Conservation (phyloP, 2,888 invertebrate genomes). For the Nudaria mundana region DNA sequence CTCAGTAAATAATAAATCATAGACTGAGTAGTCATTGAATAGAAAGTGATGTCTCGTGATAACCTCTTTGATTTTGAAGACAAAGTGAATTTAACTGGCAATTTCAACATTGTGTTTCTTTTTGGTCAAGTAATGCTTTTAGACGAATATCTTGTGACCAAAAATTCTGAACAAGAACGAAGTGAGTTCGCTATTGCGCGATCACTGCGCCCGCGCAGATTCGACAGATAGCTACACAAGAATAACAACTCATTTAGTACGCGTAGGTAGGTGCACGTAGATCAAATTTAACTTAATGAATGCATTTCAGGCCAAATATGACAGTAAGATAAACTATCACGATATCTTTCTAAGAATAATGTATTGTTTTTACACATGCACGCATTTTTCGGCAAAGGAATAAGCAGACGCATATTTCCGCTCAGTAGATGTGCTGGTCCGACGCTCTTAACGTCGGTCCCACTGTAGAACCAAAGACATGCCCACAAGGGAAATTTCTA, state of each 20-base stretch:
- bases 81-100: background rate
- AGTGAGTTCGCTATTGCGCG: conserved; percentile 20
- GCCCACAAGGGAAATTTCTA: too few species aligned
- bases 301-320: conserved; percentile 31
- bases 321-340: conserved; percentile 17
- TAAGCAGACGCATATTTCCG: too few species aligned
- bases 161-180: conserved; percentile 29
- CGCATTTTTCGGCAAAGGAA: conserved; percentile 22
- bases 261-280: conserved; percentile 34
- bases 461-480: too few species aligned
- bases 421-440: too few species aligned
- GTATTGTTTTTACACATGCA: conserved; percentile 22
- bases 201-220: conserved; percentile 38
- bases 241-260: conserved; percentile 22
- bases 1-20: too few species aligned
- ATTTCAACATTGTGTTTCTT: conserved; percentile 20
- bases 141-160: conserved; percentile 19
- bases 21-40: too few species aligned
- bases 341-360: conserved; percentile 28
- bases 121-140: too few species aligned
- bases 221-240: conserved; percentile 34
- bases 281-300: conserved; percentile 31
- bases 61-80: background rate
- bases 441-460: too few species aligned
- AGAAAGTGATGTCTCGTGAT: too few species aligned